Conservation (phyloP, 2,888 invertebrate genomes). For the Prosapia bicincta region DNA sequence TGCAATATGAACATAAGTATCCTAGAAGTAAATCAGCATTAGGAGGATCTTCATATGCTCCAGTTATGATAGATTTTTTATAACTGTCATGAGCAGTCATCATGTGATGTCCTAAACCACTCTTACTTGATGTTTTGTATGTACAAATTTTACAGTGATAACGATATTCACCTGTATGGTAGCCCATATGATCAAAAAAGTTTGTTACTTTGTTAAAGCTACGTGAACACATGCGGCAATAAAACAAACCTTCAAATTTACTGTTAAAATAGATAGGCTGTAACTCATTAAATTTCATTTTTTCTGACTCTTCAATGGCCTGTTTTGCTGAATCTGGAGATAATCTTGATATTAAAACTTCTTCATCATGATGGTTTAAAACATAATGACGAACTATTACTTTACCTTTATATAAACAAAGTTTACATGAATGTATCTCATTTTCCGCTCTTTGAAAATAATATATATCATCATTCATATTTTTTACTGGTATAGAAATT, state of each 20-base stretch:
- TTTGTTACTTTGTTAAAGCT: not conserved
- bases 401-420: conserved; percentile 57
- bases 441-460: conserved; percentile 19
- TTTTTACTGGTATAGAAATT: too few species aligned
- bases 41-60: not conserved
- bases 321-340: conserved; percentile 51
- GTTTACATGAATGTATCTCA: conserved; percentile 50
- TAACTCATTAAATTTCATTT: not conserved
- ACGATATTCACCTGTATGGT: conserved; percentile 76
- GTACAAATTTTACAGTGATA: conserved; percentile 61
- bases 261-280: not conserved
- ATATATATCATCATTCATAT: conserved; percentile 13
- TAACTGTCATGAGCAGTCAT: conserved; percentile 41
- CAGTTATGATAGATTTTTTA: not conserved
- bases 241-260: not conserved
- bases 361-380: conserved; percentile 59
- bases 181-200: conserved; percentile 71
- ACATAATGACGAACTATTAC: conserved; percentile 66
- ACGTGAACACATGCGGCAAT: conserved; percentile 16
- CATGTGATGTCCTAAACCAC: conserved; percentile 39
- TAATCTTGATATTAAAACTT: conserved; percentile 62
- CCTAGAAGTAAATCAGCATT: conserved; percentile 44
- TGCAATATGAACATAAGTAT: conserved; percentile 67
- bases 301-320: conserved; percentile 54
- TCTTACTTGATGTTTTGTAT: conserved; percentile 26